Percentiles rank a stretch among this genome's conserved stretches.
phyloP scores from a whole-genome alignment of 1,140 invertebrate genomes.

The Proctacanthus coquilletti region DNA sequence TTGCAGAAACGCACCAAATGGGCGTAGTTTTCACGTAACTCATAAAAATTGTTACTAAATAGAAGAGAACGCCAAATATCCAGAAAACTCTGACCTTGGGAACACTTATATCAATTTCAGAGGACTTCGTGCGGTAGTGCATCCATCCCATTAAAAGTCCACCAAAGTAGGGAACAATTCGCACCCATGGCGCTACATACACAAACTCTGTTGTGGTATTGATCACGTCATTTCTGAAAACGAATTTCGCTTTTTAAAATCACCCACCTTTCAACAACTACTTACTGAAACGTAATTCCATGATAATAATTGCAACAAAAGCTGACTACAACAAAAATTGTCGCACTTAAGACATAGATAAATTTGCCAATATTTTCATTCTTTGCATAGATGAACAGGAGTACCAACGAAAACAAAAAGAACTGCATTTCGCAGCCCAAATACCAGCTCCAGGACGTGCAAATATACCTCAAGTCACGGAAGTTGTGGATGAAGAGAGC shows the following conservation, averaged over 20 bases:
- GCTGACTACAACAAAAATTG: conserved; percentile 6
- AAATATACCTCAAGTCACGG: conserved; percentile 11
- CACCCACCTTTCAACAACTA: neutral
- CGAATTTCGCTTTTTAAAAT: neutral
- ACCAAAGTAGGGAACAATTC: conserved; percentile 9
- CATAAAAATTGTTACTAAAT: conserved; percentile 12
- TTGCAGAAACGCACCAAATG: conserved; percentile 9
- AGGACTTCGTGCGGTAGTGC: neutral
- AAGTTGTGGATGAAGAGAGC: conserved; percentile 11
- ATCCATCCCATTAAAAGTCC: conserved; percentile 9
- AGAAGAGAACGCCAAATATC: conserved; percentile 11
- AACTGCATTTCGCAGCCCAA: conserved; percentile 14
- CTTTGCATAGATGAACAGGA: conserved; percentile 10
- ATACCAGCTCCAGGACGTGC: conserved; percentile 11
- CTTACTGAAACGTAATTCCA: conserved; percentile 13
- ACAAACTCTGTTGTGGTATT: conserved; percentile 9
- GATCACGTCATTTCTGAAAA: conserved; percentile 9
- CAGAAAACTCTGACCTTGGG: conserved; percentile 10
- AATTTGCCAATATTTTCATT: conserved; percentile 5
- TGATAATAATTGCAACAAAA: conserved; percentile 8
- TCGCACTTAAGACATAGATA: conserved; percentile 5
- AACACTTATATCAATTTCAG: neutral
- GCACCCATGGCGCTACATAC: conserved; percentile 12
- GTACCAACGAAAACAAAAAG: conserved; percentile 6
- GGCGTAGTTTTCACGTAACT: conserved; percentile 11